These are phyloP conservation scores for Bruchidius siliquastri DNA, from an alignment of 2,888 invertebrate species.

Conservation along the genomic window DNA sequence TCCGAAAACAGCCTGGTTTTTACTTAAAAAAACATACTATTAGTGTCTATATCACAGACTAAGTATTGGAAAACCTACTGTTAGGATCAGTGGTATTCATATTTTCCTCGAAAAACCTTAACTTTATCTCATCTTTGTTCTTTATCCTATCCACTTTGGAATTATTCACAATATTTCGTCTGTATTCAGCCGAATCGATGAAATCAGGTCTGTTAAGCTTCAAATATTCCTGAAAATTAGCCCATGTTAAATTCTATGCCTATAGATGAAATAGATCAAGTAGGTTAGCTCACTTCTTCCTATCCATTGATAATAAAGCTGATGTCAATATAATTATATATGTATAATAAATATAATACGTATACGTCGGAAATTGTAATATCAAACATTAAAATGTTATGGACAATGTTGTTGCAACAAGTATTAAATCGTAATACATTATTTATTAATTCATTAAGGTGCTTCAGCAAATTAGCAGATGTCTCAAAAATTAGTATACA, in stretches of 20 bases:
- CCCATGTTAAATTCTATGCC: background rate
- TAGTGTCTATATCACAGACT: background rate
- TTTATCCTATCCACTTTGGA: conserved; percentile 33
- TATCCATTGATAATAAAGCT: no score
- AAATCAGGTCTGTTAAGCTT: conserved; percentile 67
- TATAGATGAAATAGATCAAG: background rate
- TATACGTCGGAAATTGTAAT: no score
- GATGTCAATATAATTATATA: no score
- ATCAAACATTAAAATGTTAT: no score
- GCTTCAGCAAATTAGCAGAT: no score
- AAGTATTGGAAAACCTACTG: conserved; percentile 8
- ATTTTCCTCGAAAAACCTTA: conserved; percentile 29
- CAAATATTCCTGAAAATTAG: conserved; percentile 62
- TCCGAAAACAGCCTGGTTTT: conserved; percentile 27
- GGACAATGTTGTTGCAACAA: no score
- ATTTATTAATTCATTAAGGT: no score
- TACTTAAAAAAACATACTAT: conserved; percentile 19
- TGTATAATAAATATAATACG: no score
- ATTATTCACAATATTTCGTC: conserved; percentile 38
- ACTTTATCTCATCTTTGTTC: conserved; percentile 46
- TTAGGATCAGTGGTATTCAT: conserved; percentile 6
- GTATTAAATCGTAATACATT: no score
- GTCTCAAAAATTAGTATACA: no score
- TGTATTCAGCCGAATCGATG: conserved; percentile 54
- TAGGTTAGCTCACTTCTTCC: no score